phyloP scores from a whole-genome alignment of 2,888 invertebrate species.

The Clitarchus hookeri region DNA sequence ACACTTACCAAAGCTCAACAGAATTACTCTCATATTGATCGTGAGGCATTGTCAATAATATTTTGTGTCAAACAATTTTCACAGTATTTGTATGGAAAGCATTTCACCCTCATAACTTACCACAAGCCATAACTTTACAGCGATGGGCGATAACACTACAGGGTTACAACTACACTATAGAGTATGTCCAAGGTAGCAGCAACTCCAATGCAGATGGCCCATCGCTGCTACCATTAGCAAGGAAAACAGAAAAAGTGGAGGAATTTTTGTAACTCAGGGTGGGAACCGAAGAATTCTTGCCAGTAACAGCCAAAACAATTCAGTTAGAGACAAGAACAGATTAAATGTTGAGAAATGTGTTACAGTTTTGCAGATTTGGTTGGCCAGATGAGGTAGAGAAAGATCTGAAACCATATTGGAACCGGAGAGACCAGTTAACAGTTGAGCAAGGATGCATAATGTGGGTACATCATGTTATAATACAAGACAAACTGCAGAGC shows the following conservation, averaged over 20 bases:
- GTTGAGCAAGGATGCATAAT: background rate
- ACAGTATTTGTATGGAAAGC: slow-evolving; percentile 43
- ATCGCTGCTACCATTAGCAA: background rate
- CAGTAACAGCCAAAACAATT: background rate
- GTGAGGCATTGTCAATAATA: slow-evolving; percentile 46
- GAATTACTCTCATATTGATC: slow-evolving; percentile 46
- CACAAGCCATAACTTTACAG: slow-evolving; percentile 51
- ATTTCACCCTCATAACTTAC: slow-evolving; percentile 50
- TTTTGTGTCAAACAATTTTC: slow-evolving; percentile 45
- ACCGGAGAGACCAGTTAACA: background rate
- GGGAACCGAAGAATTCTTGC: background rate
- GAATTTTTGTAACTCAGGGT: background rate
- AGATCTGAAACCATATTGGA: background rate
- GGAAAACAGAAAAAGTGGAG: background rate
- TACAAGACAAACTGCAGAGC: background rate
- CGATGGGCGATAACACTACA: slow-evolving; percentile 49
- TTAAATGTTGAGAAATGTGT: background rate
- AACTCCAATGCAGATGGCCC: slow-evolving; percentile 40
- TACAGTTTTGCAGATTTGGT: background rate
- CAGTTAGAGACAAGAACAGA: background rate
- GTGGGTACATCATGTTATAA: background rate
- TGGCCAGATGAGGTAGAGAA: background rate
- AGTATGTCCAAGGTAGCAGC: slow-evolving; percentile 38
- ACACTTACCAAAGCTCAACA: slow-evolving; percentile 43
- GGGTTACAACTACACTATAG: slow-evolving; percentile 47